These are phyloP conservation scores for Phengaris alcon DNA, from an alignment of 2,888 invertebrate species.

Conservation along the genomic window DNA sequence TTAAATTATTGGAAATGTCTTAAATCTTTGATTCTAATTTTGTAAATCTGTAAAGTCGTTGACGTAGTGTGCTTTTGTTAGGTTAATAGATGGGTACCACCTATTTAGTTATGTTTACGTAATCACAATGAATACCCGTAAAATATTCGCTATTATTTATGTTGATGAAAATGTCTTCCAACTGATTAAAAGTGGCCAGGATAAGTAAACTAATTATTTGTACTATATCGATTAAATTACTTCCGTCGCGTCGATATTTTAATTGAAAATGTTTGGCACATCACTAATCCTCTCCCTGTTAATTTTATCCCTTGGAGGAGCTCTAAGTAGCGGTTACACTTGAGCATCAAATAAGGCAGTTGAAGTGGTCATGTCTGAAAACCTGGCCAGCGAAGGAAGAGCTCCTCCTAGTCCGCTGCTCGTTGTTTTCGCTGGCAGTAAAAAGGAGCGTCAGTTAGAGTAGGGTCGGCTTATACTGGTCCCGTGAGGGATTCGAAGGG, in stretches of 20 bases:
- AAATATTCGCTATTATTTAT: not conserved
- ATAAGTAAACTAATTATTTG: not conserved
- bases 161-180: not conserved
- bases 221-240: not conserved
- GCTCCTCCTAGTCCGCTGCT: constrained; percentile 44
- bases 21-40: not conserved
- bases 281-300: constrained; percentile 33
- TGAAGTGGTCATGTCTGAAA: constrained; percentile 68
- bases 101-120: not conserved
- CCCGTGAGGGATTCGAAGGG: constrained; percentile 53
- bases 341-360: constrained; percentile 62
- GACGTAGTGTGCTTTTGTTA: not conserved
- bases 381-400: constrained; percentile 51
- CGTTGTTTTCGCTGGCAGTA: constrained; percentile 54
- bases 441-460: constrained; percentile 46
- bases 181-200: not conserved
- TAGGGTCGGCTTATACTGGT: constrained; percentile 46
- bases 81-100: not conserved
- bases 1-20: not conserved
- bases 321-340: constrained; percentile 41
- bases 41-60: not conserved
- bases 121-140: not conserved
- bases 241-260: not conserved
- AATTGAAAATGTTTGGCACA: constrained; percentile 12
- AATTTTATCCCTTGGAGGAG: constrained; percentile 41